Evolutionary conservation across 1,140 invertebrate species (phyloP), one percentile per base, ranked within the genome.

Genomic region (Colletes latitarsis): DNA sequence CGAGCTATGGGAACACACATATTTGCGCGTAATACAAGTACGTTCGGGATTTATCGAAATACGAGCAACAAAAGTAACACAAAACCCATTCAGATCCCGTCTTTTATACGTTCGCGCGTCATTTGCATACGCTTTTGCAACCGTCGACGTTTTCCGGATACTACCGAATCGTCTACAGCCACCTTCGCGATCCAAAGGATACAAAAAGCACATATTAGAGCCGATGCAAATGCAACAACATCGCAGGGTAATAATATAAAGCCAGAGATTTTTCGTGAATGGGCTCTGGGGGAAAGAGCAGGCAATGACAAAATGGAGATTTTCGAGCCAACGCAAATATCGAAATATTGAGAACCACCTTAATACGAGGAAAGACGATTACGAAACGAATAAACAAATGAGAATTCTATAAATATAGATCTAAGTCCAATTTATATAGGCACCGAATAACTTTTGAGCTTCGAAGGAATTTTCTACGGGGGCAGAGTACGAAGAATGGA

Each of bases 41-140:
- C n/a, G 21, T 43, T 60, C 43, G 46, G 49, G 52, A 60, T 79
- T 77, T 79, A 79, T 79, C 77, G 77, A 73, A 79, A 79, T 53
- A 55, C 70, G 58, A 55, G 69, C 63, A 64, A 79, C 77, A 79
- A 62, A 79, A 64, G 77, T 79, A 79, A 79, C 77, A 55, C 39
- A 73, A 63, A 64, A 73, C 77, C 67, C 49, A 79, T 79, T 73
- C 69, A 66, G 21, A 58, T 15, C 19, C 60, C 8, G 57, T 43
- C 69, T 63, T 79, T 79, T 66, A 73, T 79, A 41, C 46, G 46
- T 14, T 39, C 60, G n/a, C 70, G 21, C 70, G 70, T 73, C 77
- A 73, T 79, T 79, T 79, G 77, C 77, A 79, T 79, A 70, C 58
- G 69, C 8, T 21, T 62, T 6, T 19, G 43, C 43, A 53, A 60